Percentiles rank a stretch among this genome's conserved stretches.
Conservation (phyloP, 64 coral and sea anemone species). For the Actinia tenebrosa region DNA sequence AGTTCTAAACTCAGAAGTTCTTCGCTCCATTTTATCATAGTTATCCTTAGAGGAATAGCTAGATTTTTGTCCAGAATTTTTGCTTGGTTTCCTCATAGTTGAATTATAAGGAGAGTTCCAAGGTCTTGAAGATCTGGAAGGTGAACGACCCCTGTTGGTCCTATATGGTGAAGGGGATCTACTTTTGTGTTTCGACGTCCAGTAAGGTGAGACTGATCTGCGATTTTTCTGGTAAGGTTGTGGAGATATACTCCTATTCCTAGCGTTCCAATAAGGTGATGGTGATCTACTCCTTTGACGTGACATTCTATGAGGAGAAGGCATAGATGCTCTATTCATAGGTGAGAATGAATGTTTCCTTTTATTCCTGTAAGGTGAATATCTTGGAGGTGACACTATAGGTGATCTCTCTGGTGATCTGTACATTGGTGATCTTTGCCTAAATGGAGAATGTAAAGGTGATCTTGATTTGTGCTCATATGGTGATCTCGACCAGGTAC, state of each 20-base stretch:
- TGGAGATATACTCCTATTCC: constrained; percentile 39
- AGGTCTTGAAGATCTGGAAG: constrained; percentile 27
- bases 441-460: constrained; percentile 59
- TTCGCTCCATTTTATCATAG: constrained; percentile 44
- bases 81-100: constrained; percentile 55
- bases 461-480: constrained; percentile 92
- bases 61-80: constrained; percentile 43
- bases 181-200: constrained; percentile 49
- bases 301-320: constrained; percentile 35
- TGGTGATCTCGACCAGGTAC: constrained; percentile 86
- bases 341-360: constrained; percentile 23
- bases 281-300: constrained; percentile 57
- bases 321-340: constrained; percentile 29
- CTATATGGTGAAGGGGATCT: constrained; percentile 60
- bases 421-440: constrained; percentile 49
- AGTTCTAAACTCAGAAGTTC: constrained; percentile 12
- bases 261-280: constrained; percentile 70
- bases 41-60: constrained; percentile 53
- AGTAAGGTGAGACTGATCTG: constrained; percentile 51
- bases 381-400: constrained; percentile 50
- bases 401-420: constrained; percentile 81
- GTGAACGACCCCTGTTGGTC: constrained; percentile 44
- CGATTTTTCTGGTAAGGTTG: constrained; percentile 25
- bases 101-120: constrained; percentile 63
- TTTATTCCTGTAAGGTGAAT: constrained; percentile 53